Conservation (phyloP, 2,113 vertebrate species). For the Odontesthes bonariensis region DNA sequence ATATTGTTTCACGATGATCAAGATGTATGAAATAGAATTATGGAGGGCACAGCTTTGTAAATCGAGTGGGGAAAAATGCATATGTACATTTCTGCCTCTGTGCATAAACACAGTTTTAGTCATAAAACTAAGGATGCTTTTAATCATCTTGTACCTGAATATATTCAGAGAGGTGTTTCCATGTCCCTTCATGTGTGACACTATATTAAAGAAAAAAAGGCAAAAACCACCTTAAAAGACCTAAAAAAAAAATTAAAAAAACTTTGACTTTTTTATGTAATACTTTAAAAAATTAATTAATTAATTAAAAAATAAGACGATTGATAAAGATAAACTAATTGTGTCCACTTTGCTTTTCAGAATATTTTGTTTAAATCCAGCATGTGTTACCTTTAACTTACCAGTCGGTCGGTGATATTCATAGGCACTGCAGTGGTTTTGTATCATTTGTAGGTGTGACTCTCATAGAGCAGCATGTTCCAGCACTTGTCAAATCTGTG, state of each 20-base stretch:
- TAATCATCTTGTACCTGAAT: not conserved
- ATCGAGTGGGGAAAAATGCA: not conserved
- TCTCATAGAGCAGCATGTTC: not conserved
- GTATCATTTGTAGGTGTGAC: not conserved
- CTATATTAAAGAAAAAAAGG: not conserved
- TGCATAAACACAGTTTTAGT: not conserved
- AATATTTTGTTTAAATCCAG: not conserved
- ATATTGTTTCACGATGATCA: too few relatives aligned
- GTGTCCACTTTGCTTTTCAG: not conserved
- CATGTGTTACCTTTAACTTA: not conserved
- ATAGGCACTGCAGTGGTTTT: not conserved
- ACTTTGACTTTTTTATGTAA: too few relatives aligned
- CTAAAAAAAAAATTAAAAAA: too few relatives aligned
- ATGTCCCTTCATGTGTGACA: not conserved
- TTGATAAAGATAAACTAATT: too few relatives aligned
- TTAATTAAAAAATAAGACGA: too few relatives aligned
- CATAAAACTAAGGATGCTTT: not conserved
- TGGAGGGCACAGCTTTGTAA: too few relatives aligned
- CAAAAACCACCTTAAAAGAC: not conserved
- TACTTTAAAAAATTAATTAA: too few relatives aligned
- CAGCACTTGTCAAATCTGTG: not conserved
- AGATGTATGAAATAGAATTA: too few relatives aligned
- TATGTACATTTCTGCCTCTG: not conserved
- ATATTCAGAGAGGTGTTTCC: not conserved
- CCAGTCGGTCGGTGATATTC: not conserved